Base-by-base conservation (phyloP, 2,113 vertebrate genomes). In the Pao palembangensis region DNA sequence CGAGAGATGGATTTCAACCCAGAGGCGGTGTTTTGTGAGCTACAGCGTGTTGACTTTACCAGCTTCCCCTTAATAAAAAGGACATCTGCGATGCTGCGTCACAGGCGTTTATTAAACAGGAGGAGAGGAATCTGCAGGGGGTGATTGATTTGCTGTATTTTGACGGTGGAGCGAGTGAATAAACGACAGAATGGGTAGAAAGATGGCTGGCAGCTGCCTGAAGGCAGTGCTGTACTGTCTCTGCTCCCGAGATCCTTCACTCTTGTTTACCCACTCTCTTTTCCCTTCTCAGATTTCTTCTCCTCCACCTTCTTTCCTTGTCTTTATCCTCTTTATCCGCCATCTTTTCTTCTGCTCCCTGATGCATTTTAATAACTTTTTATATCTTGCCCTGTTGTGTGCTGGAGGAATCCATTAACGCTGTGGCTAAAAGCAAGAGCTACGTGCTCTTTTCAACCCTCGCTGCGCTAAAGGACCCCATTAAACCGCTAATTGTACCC, bases 401-500 rank as follows among this genome's bases (percentile, higher is more conserved):
- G 5, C 58, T 18, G 25, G 42, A 51, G 52, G 55, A 66, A 70
- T 77, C 58, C 67, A 69, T 81, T 80, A 64, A 31, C 12, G 12
- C 16, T 18, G 15, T 50, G 49, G 60, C 46, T 49, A n/a, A 43
- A 60, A 62, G 58, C 21, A 2, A 69, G 55, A 56, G 69, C 54
- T 54, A 51, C 11, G 34, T 17, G 51, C n/a, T 66, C 61, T 34
- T 68, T 46, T 58, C 25, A 58, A 34, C 55, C 58, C 56, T 34
- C 56, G 34, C 54, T 8, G 31, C 63, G 58, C 75, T 80, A 64
- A 59, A 73, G 75, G 80, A 81, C 68, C 42, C 53, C 54, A 82
- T 82, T 85, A 85, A 82, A 82, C 58, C 70, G 20, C 76, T 82
- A 83, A 87, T 85, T 83, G 78, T 72, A 80, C 64, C 69, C 67